Percentiles rank a stretch among this genome's conserved stretches.
Evolutionary conservation across 2,888 invertebrate species (phyloP).

Genomic region (Dexiosoma caninum): DNA sequence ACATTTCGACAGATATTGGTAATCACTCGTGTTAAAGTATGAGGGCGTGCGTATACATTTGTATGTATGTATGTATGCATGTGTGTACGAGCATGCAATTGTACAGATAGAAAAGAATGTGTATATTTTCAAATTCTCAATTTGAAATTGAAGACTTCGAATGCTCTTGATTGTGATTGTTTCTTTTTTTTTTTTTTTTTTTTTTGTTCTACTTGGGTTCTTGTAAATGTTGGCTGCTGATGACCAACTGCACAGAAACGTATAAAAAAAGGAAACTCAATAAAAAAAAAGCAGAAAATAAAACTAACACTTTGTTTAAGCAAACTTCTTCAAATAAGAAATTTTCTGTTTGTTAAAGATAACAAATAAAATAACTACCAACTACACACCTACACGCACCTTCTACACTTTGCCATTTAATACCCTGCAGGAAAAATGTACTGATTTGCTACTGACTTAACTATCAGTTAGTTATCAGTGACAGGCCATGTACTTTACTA

Average conservation of each 20-base stretch:
- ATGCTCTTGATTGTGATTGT: constrained; percentile 60
- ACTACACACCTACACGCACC: too few species aligned
- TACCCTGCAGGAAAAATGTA: too few species aligned
- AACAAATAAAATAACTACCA: constrained; percentile 49
- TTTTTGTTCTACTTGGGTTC: constrained; percentile 7
- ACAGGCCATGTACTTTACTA: too few species aligned
- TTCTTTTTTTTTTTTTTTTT: constrained; percentile 12
- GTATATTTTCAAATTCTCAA: constrained; percentile 51
- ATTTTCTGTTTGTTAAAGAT: constrained; percentile 56
- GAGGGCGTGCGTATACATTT: background rate
- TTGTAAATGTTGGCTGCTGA: constrained; percentile 22
- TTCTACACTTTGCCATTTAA: too few species aligned
- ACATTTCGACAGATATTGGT: constrained; percentile 14
- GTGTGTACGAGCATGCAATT: background rate
- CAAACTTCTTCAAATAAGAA: constrained; percentile 32
- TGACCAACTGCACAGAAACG: constrained; percentile 15
- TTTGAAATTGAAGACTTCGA: constrained; percentile 66
- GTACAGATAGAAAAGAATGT: background rate
- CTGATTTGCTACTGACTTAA: too few species aligned
- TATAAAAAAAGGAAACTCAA: background rate
- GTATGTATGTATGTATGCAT: background rate
- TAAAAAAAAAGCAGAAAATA: background rate
- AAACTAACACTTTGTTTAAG: constrained; percentile 7
- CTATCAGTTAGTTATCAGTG: too few species aligned
- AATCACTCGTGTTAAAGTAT: background rate